These are phyloP conservation scores for Actinernus sp. DNA, from an alignment of 92 coral and sea anemone species.

Conservation along the genomic window DNA sequence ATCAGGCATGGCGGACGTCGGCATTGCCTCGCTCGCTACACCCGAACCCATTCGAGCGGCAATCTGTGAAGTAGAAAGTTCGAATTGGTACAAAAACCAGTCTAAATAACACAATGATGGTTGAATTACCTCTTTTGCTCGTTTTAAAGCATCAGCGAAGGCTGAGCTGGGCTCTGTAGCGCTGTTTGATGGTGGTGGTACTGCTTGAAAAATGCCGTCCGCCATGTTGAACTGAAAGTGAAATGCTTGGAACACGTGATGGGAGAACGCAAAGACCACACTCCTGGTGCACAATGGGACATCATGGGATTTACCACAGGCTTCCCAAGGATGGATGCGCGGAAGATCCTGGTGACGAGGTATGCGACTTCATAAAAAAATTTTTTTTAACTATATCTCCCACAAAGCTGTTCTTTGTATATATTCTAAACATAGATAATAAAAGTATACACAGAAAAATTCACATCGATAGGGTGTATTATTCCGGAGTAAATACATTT, in stretches of 20 bases:
- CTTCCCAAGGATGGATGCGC: too few species aligned
- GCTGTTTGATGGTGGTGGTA: constrained; percentile 81
- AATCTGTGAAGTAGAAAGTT: constrained; percentile 52
- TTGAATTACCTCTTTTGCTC: constrained; percentile 88
- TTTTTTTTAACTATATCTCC: too few species aligned
- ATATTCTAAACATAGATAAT: too few species aligned
- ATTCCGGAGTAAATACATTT: too few species aligned
- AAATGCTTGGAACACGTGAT: constrained; percentile 32
- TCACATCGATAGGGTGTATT: too few species aligned
- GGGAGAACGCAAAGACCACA: not conserved
- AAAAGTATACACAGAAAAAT: too few species aligned
- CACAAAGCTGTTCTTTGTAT: too few species aligned
- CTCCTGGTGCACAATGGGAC: not conserved
- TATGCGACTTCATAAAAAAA: too few species aligned
- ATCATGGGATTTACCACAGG: constrained; percentile 21
- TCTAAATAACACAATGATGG: not conserved
- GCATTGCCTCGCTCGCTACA: not conserved
- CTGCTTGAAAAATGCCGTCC: constrained; percentile 69
- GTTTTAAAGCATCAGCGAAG: constrained; percentile 91
- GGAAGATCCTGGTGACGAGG: too few species aligned
- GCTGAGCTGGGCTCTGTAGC: constrained; percentile 80
- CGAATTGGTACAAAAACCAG: constrained; percentile 5
- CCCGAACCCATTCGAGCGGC: constrained; percentile 93
- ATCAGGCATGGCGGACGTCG: not conserved
- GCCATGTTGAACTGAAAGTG: constrained; percentile 90